Evolutionary conservation across 2,113 vertebrate genomes (phyloP), one percentile per base, ranked within the genome.

Genomic region (Zeus faber): DNA sequence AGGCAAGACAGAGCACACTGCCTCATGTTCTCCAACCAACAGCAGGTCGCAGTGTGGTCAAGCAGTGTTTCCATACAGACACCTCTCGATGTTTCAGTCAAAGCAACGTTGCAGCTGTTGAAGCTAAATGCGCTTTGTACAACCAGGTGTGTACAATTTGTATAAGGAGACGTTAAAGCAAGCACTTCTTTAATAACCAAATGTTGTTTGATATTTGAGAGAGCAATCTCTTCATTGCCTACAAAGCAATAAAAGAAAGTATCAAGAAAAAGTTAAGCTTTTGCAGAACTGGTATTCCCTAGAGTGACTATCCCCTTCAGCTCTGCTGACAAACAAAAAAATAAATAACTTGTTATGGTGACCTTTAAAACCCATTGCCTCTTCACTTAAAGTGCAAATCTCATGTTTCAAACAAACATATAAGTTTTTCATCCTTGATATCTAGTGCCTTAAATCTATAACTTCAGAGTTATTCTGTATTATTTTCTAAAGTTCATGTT

Each of bases 351-450:
- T 21, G 21, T 72, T 39, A 43, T 54, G 29, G 14, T 27, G 21
- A 27, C 27, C 46, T 10, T 33, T 26, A 6, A 27, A 33, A 2
- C 10, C 10, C 48, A 20, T 45, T 59, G 54, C 3, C 1, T 70
- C 49, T 62, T 55, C 65, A 49, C 66, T 55, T 53, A 21, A 52
- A 52, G n/a, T n/a, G n/a, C n/a, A n/a, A n/a, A n/a, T n/a, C n/a
- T n/a, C n/a, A n/a, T n/a, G n/a, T n/a, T n/a, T n/a, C n/a, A n/a
- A n/a, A n/a, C n/a, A n/a, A n/a, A n/a, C n/a, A n/a, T n/a, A n/a
- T n/a, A n/a, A n/a, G n/a, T n/a, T n/a, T n/a, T n/a, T n/a, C n/a
- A n/a, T n/a, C n/a, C n/a, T n/a, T n/a, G n/a, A n/a, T n/a, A n/a
- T n/a, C n/a, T n/a, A n/a, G n/a, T n/a, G n/a, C n/a, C n/a, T n/a